A percentile compares a stretch with the other conserved stretches of the same genome.
Conservation (phyloP, 2,888 invertebrate species). For the Synanthedon tipuliformis region DNA sequence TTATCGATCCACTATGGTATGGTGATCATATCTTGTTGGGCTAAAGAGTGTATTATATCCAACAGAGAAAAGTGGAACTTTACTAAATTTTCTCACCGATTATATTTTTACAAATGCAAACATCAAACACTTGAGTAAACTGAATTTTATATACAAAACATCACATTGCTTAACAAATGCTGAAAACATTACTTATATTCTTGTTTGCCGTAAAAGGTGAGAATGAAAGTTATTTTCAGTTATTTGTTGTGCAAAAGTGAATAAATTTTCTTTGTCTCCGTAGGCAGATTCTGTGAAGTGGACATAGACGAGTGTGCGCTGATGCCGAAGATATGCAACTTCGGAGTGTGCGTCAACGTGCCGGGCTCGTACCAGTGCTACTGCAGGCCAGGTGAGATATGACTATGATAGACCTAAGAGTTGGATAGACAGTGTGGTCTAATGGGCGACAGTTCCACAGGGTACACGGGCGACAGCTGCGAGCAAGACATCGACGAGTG, state of each 20-base stretch:
- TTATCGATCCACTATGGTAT: no score
- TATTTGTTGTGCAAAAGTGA: background rate
- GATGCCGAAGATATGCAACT: constrained; percentile 75
- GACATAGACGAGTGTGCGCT: constrained; percentile 83
- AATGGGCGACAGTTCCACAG: constrained; percentile 16
- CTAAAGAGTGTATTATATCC: no score
- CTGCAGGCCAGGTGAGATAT: constrained; percentile 76
- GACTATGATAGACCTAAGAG: no score
- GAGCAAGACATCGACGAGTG: constrained; percentile 91
- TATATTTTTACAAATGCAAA: no score
- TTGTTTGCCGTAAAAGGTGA: no score
- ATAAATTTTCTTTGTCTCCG: background rate
- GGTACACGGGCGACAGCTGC: constrained; percentile 87
- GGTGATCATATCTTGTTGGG: no score
- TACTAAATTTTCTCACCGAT: no score
- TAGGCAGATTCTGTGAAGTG: constrained; percentile 67
- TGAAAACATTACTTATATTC: constrained; percentile 7
- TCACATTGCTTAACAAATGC: constrained; percentile 4
- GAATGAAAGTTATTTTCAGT: no score
- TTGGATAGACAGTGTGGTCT: background rate
- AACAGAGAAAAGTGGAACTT: no score
- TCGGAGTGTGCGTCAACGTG: constrained; percentile 84
- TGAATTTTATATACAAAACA: constrained; percentile 7
- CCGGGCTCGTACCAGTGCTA: constrained; percentile 85
- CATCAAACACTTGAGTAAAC: no score